Evolutionary conservation across 2,113 vertebrate species (phyloP).

Genomic region (Nettapus auritus): DNA sequence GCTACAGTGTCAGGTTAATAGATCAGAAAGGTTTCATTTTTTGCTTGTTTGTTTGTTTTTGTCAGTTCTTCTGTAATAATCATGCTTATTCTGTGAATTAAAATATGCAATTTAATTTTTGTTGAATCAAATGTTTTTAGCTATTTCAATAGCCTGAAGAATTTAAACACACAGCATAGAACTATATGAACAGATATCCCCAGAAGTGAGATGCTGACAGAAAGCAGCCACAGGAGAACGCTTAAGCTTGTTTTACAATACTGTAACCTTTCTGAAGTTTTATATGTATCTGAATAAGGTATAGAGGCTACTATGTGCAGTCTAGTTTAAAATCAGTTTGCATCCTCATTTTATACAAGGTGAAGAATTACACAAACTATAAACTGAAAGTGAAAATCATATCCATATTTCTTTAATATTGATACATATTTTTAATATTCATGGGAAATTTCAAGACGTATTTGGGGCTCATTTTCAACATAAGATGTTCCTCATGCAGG

Average conservation of each 20-base stretch:
- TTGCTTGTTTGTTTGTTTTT: background rate
- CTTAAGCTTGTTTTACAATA: background rate
- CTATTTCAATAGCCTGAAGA: background rate
- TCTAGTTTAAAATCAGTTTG: background rate
- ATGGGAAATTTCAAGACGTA: background rate
- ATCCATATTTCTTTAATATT: background rate
- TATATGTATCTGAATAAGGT: background rate
- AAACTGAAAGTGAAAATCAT: background rate
- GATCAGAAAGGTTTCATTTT: background rate
- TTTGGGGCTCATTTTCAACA: background rate
- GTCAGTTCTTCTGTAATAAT: background rate
- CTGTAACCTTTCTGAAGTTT: background rate
- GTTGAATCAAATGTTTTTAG: background rate
- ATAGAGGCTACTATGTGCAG: background rate
- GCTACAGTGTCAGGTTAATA: background rate
- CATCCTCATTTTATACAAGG: background rate
- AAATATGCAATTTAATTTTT: background rate
- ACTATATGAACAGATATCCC: background rate
- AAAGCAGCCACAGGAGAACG: background rate
- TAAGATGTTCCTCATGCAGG: background rate
- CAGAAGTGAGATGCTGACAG: background rate
- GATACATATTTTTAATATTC: background rate
- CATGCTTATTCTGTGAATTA: background rate
- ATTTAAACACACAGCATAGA: background rate
- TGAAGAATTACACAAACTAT: background rate